Evolutionary conservation across 2,888 invertebrate genomes (phyloP).

Genomic region (Sturmia bella): DNA sequence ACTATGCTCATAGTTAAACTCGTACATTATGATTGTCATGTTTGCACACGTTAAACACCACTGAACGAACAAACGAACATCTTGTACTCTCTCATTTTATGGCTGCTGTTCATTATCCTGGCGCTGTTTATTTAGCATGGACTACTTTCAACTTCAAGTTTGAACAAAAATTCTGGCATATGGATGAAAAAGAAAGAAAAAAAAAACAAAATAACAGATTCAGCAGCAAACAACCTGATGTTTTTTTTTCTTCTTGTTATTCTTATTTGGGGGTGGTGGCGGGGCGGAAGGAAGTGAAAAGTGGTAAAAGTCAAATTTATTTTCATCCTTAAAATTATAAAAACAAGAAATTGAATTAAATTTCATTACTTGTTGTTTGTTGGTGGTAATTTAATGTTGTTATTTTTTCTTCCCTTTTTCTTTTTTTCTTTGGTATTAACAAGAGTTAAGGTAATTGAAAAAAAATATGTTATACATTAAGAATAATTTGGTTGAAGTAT

Average conservation of each 20-base stretch:
- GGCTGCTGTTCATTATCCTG: slow-evolving; percentile 50
- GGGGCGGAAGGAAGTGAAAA: slow-evolving; percentile 11
- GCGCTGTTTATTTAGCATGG: slow-evolving; percentile 56
- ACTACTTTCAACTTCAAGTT: slow-evolving; percentile 13
- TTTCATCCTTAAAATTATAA: slow-evolving; percentile 20
- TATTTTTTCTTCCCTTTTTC: not conserved
- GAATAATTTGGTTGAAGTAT: slow-evolving; percentile 8
- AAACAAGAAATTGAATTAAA: slow-evolving; percentile 66
- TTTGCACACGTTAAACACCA: slow-evolving; percentile 41
- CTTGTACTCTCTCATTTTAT: slow-evolving; percentile 36
- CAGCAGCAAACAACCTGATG: slow-evolving; percentile 36
- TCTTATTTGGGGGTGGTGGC: slow-evolving; percentile 3
- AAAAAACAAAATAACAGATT: not conserved
- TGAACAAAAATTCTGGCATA: slow-evolving; percentile 61
- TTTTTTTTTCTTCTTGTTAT: slow-evolving; percentile 2
- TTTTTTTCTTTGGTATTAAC: not conserved
- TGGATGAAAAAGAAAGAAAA: slow-evolving; percentile 34
- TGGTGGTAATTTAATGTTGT: slow-evolving; percentile 29
- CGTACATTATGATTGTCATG: slow-evolving; percentile 46
- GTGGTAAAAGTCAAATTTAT: slow-evolving; percentile 59
- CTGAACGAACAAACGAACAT: slow-evolving; percentile 35
- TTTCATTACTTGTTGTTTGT: slow-evolving; percentile 48
- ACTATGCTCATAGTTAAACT: slow-evolving; percentile 9
- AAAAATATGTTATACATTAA: slow-evolving; percentile 49
- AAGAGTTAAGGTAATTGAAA: slow-evolving; percentile 40